Evolutionary conservation across 2,113 vertebrate species (phyloP).

Genomic region (Heloderma charlesbogerti): DNA sequence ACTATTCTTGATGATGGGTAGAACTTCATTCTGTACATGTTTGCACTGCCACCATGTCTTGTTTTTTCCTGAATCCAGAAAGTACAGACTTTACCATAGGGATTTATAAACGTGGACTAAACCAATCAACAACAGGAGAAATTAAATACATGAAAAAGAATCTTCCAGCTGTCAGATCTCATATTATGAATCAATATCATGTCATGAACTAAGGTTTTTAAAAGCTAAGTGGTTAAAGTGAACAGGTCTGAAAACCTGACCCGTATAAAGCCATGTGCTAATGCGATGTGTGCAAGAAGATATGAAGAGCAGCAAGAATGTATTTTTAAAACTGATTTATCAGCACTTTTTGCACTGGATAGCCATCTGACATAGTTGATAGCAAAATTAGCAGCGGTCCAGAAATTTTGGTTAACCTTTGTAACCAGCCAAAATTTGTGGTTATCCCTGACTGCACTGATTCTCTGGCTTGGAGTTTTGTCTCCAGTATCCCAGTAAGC

Average conservation of each 20-base stretch:
- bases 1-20: not conserved
- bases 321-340: no score
- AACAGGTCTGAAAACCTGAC: not conserved
- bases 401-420: not conserved
- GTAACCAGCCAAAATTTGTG: not conserved
- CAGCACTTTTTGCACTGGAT: not conserved
- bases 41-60: not conserved
- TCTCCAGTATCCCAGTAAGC: not conserved
- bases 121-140: not conserved
- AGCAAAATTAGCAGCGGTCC: not conserved
- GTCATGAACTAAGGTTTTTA: not conserved
- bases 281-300: not conserved
- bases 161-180: not conserved
- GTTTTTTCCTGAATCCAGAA: not conserved
- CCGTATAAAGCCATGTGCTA: not conserved
- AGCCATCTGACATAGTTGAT: not conserved
- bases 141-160: not conserved
- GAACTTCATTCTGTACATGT: not conserved
- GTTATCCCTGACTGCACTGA: no score
- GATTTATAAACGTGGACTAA: not conserved
- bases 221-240: not conserved
- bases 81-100: not conserved
- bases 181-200: not conserved
- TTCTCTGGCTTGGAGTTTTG: not conserved
- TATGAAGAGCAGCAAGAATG: not conserved